phyloP scores from a whole-genome alignment of 1,140 invertebrate genomes.

The Solenopsis invicta region DNA sequence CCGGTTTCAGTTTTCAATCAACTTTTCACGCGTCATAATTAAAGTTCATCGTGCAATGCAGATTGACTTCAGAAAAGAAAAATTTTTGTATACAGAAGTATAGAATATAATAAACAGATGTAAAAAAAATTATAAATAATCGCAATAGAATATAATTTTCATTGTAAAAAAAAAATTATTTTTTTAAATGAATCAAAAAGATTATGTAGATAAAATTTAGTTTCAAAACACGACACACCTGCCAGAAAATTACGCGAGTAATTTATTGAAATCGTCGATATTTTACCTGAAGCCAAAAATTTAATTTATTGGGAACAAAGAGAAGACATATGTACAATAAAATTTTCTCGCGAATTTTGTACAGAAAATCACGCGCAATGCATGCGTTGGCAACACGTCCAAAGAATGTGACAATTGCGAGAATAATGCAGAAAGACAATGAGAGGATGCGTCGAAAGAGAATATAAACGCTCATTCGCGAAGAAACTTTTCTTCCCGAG shows the following conservation, averaged over 20 bases:
- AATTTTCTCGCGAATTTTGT: not conserved
- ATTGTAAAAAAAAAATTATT: not conserved
- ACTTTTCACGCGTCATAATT: not conserved
- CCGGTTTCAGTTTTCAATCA: not conserved
- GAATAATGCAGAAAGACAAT: not conserved
- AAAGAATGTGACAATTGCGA: not conserved
- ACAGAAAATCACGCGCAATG: not conserved
- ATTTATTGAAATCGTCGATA: constrained; percentile 1
- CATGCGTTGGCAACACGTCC: not conserved
- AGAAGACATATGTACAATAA: not conserved
- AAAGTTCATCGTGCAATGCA: not conserved
- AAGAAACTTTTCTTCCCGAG: constrained; percentile 7
- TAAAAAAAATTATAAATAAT: not conserved
- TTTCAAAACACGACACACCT: not conserved
- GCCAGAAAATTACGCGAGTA: not conserved
- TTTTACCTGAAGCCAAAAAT: not conserved
- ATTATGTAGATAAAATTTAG: not conserved
- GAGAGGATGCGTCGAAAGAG: not conserved
- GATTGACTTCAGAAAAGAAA: not conserved
- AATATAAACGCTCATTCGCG: not conserved
- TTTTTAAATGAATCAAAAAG: not conserved
- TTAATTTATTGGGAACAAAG: not conserved
- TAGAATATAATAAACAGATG: too few species aligned
- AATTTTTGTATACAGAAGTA: not conserved
- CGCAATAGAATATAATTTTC: not conserved